Conservation (phyloP, 2,888 invertebrate genomes). For the Aquatica leii region DNA sequence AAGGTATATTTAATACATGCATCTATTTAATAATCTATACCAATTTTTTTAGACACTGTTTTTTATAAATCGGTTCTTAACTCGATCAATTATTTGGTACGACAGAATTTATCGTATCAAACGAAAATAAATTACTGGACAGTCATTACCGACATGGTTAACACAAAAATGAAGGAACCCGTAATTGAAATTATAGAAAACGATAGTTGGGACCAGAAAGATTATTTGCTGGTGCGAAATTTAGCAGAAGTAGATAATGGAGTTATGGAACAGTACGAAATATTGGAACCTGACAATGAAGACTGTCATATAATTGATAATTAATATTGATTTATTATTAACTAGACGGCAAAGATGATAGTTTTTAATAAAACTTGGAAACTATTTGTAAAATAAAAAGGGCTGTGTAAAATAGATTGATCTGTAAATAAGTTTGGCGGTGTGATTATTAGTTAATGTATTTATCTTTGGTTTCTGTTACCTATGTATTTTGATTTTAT, state of each 20-base stretch:
- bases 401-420: too few species aligned
- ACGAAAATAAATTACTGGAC: slow-evolving; percentile 23
- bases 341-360: too few species aligned
- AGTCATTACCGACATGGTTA: slow-evolving; percentile 16
- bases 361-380: too few species aligned
- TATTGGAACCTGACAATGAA: slow-evolving; percentile 23
- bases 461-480: too few species aligned
- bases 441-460: too few species aligned
- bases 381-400: too few species aligned
- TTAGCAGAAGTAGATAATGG: slow-evolving; percentile 5
- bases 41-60: slow-evolving; percentile 15
- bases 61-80: slow-evolving; percentile 16
- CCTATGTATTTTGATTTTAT: too few species aligned
- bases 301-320: slow-evolving; percentile 20
- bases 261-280: slow-evolving; percentile 13
- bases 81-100: slow-evolving; percentile 11
- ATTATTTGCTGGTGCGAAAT: slow-evolving; percentile 12
- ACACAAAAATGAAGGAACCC: not conserved
- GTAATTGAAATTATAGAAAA: not conserved
- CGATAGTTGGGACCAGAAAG: not conserved
- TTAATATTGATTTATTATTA: slow-evolving; percentile 4
- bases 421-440: too few species aligned
- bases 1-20: slow-evolving; percentile 17
- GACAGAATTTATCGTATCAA: slow-evolving; percentile 14
- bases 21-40: not conserved